Conservation (phyloP, 2,888 invertebrate species). For the Orchesellides sinensis region DNA sequence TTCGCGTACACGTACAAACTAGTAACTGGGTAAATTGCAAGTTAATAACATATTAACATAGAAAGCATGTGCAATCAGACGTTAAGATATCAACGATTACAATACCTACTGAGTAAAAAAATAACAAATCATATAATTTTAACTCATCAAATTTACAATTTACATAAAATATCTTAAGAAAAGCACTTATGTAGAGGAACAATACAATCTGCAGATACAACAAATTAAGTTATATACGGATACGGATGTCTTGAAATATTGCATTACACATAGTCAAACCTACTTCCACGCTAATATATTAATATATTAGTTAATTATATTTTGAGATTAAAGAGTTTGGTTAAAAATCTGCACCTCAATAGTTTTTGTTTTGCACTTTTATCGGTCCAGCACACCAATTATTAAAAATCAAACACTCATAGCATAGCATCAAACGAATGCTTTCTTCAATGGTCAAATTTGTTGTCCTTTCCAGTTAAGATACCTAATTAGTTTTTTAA, state of each 20-base stretch:
- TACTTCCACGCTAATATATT: too few species aligned
- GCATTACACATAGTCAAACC: too few species aligned
- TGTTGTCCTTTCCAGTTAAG: too few species aligned
- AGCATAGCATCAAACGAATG: too few species aligned
- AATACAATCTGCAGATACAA: too few species aligned
- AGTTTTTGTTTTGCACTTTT: conserved; percentile 34
- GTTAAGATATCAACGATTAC: neutral
- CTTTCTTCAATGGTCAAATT: neutral
- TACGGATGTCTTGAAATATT: too few species aligned
- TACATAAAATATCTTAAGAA: neutral
- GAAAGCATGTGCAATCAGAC: neutral
- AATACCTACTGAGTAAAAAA: conserved; percentile 18
- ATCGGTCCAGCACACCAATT: conserved; percentile 24
- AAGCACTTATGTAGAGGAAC: neutral
- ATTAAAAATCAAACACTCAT: neutral
- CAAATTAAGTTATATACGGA: too few species aligned
- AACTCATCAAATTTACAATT: neutral
- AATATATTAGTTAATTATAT: neutral
- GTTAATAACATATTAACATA: neutral
- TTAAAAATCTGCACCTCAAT: conserved; percentile 46
- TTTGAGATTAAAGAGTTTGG: neutral
- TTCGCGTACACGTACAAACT: neutral
- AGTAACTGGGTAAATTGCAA: neutral
- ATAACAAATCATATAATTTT: conserved; percentile 21
- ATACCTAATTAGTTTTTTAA: too few species aligned